Conservation (phyloP, 2,113 vertebrate genomes). For the Perca flavescens region DNA sequence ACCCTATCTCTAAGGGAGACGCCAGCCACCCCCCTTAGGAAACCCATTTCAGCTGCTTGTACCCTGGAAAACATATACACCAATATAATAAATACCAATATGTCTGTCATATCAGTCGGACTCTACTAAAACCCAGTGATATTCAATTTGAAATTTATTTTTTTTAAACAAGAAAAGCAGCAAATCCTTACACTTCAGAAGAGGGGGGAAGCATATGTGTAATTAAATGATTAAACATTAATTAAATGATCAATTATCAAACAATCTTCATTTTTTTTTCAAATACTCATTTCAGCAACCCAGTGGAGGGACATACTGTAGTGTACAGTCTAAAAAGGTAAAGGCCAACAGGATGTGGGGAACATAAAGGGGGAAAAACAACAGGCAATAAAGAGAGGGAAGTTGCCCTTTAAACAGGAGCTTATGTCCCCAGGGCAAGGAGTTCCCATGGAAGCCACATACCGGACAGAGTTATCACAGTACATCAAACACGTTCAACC, state of each 20-base stretch:
- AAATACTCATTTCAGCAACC: not conserved
- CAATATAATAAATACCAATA: too few species aligned
- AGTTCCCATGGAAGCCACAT: constrained; percentile 83
- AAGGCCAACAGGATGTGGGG: constrained; percentile 68
- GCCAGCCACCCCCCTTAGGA: too few species aligned
- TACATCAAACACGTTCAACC: constrained; percentile 77
- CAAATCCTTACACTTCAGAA: not conserved
- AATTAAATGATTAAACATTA: not conserved
- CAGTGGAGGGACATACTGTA: constrained; percentile 3
- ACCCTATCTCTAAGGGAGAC: too few species aligned
- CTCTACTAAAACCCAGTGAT: too few species aligned
- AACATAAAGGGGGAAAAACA: constrained; percentile 58
- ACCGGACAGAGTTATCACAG: constrained; percentile 83
- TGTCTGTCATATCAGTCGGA: too few species aligned
- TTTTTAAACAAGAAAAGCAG: not conserved
- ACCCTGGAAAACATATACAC: too few species aligned
- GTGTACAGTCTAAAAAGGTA: constrained; percentile 56
- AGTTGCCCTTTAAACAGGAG: constrained; percentile 80
- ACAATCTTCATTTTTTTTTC: not conserved
- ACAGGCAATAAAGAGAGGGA: constrained; percentile 76
- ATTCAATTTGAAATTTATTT: not conserved
- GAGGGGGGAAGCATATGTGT: not conserved
- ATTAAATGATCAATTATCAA: not conserved
- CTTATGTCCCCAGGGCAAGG: constrained; percentile 80
- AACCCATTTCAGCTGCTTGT: too few species aligned